A percentile compares a stretch with the other conserved stretches of the same genome.
These are phyloP conservation scores for Scaptomyza cyrtandrae DNA, from an alignment of 2,888 invertebrate species.

Conservation along the genomic window DNA sequence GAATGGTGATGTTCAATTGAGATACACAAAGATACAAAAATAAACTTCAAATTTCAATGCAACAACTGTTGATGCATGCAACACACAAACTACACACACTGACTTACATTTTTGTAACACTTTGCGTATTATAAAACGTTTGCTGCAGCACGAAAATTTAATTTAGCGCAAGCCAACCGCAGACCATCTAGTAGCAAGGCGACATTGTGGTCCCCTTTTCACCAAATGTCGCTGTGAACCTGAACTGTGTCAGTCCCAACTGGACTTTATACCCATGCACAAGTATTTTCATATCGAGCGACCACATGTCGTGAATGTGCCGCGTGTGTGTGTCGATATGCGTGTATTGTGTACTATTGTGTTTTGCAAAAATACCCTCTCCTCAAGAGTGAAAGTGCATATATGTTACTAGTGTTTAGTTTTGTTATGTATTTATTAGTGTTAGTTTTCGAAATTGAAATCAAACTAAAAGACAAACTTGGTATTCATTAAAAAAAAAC, in stretches of 20 bases:
- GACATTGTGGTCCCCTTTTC: slow-evolving; percentile 10
- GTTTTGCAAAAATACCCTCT: slow-evolving; percentile 38
- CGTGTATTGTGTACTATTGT: slow-evolving; percentile 31
- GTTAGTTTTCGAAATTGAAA: too few relatives aligned
- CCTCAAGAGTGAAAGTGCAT: background rate
- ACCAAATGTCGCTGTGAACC: slow-evolving; percentile 26
- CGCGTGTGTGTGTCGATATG: slow-evolving; percentile 11
- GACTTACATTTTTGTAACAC: slow-evolving; percentile 18
- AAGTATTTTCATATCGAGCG: slow-evolving; percentile 68
- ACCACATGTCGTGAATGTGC: slow-evolving; percentile 64
- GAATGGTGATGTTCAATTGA: slow-evolving; percentile 59
- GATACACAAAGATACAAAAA: slow-evolving; percentile 58
- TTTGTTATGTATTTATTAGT: too few relatives aligned
- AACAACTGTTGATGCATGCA: slow-evolving; percentile 1
- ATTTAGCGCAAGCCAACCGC: slow-evolving; percentile 77
- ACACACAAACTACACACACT: slow-evolving; percentile 2
- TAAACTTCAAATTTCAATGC: slow-evolving; percentile 35
- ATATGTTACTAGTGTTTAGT: too few relatives aligned
- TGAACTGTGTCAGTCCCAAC: slow-evolving; percentile 36
- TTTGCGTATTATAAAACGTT: slow-evolving; percentile 25
- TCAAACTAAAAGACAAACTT: too few relatives aligned
- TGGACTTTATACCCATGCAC: slow-evolving; percentile 38
- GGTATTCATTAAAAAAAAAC: background rate
- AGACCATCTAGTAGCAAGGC: slow-evolving; percentile 70
- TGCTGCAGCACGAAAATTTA: slow-evolving; percentile 64